These are phyloP conservation scores for Apus apus DNA, from an alignment of 2,113 vertebrate genomes.

Conservation along the genomic window DNA sequence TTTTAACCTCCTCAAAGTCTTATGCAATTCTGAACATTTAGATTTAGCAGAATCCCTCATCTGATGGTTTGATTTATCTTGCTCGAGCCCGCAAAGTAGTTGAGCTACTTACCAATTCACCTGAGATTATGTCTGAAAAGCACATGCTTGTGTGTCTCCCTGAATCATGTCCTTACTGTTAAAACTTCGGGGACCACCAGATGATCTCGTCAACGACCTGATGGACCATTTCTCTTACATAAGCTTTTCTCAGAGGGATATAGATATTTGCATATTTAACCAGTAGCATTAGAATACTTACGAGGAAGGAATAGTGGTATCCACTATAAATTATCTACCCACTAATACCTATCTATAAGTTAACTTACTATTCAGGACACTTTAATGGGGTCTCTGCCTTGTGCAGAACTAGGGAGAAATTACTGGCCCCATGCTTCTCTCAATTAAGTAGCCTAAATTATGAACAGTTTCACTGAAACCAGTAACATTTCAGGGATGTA, in stretches of 20 bases:
- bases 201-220: neutral
- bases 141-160: neutral
- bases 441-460: neutral
- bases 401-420: neutral
- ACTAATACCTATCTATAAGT: neutral
- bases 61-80: constrained; percentile 26
- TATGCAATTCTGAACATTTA: neutral
- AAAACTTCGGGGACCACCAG: neutral
- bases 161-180: neutral
- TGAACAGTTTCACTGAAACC: neutral
- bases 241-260: neutral
- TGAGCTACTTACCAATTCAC: constrained; percentile 18
- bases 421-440: neutral
- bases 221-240: neutral
- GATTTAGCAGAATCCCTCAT: constrained; percentile 13
- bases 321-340: neutral
- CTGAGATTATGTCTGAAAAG: neutral
- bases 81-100: neutral
- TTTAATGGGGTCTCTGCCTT: neutral
- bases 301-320: neutral
- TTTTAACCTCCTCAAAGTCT: neutral
- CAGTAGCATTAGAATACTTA: neutral
- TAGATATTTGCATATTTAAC: neutral
- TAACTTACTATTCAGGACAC: neutral
- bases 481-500: neutral